Evolutionary conservation across 1,140 invertebrate genomes (phyloP).

Genomic region (Bombus confusus): DNA sequence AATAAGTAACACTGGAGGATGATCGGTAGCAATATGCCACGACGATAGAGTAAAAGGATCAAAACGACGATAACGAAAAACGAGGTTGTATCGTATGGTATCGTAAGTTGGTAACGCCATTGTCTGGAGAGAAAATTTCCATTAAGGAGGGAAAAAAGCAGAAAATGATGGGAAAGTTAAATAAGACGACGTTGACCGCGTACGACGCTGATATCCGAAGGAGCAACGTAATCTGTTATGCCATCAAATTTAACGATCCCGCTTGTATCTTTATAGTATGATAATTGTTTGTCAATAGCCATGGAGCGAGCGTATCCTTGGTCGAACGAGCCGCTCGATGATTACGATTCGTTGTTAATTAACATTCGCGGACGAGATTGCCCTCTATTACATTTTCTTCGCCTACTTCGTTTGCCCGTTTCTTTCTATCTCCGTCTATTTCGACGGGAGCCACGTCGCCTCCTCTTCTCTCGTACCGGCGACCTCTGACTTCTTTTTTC

Average conservation of each 20-base stretch:
- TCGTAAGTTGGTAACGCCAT: background rate
- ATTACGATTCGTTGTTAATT: slow-evolving; percentile 73
- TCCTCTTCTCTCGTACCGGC: slow-evolving; percentile 22
- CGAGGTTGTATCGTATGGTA: background rate
- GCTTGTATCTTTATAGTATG: slow-evolving; percentile 33
- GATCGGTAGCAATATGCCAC: background rate
- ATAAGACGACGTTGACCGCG: background rate
- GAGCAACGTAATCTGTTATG: slow-evolving; percentile 16
- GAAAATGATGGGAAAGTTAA: background rate
- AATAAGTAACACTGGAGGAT: background rate
- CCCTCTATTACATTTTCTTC: slow-evolving; percentile 32
- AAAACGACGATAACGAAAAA: background rate
- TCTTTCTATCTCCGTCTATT: slow-evolving; percentile 12
- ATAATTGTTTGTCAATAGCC: slow-evolving; percentile 42
- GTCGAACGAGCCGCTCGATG: slow-evolving; percentile 31
- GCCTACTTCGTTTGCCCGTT: slow-evolving; percentile 1
- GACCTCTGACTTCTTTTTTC: slow-evolving; percentile 64
- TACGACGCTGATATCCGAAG: background rate
- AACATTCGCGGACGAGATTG: slow-evolving; percentile 64
- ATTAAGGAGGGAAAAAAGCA: background rate
- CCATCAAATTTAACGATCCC: slow-evolving; percentile 49
- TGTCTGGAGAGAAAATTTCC: background rate
- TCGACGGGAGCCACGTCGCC: background rate
- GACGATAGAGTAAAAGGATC: background rate
- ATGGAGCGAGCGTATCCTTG: background rate